Conservation (phyloP, 2,888 invertebrate genomes). For the Hemaris fuciformis region DNA sequence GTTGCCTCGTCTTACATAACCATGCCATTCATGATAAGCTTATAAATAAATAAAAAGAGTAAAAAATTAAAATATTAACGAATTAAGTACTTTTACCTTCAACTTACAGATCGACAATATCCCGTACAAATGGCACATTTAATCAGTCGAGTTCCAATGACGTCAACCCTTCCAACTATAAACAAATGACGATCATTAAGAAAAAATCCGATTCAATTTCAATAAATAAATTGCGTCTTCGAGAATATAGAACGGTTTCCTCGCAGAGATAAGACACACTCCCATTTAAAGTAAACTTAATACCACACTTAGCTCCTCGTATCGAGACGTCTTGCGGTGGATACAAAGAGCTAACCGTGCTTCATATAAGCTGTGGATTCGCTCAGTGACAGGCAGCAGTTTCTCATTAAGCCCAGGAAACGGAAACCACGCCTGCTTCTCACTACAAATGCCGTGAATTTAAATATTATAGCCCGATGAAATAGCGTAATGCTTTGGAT, state of each 20-base stretch:
- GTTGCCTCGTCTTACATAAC: too few species aligned
- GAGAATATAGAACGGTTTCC: neutral
- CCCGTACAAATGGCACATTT: too few species aligned
- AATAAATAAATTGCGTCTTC: neutral
- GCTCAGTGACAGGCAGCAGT: conserved; percentile 38
- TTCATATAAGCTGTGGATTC: conserved; percentile 16
- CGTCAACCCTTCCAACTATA: too few species aligned
- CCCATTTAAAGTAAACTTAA: conserved; percentile 6
- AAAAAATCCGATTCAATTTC: neutral
- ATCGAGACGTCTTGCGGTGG: neutral
- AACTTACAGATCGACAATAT: too few species aligned
- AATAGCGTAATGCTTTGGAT: too few species aligned
- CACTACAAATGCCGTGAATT: conserved; percentile 21
- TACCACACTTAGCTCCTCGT: neutral
- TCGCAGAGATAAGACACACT: neutral
- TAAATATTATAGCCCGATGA: conserved; percentile 13
- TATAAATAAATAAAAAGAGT: too few species aligned
- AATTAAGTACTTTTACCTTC: too few species aligned
- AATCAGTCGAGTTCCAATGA: too few species aligned
- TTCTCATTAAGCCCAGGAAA: conserved; percentile 46
- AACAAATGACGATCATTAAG: too few species aligned
- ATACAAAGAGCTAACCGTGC: neutral
- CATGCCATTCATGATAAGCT: too few species aligned
- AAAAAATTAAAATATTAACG: too few species aligned
- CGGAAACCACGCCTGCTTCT: conserved; percentile 20